These are phyloP conservation scores for Vesta saturnalis DNA, from an alignment of 2,888 invertebrate genomes.

Conservation along the genomic window DNA sequence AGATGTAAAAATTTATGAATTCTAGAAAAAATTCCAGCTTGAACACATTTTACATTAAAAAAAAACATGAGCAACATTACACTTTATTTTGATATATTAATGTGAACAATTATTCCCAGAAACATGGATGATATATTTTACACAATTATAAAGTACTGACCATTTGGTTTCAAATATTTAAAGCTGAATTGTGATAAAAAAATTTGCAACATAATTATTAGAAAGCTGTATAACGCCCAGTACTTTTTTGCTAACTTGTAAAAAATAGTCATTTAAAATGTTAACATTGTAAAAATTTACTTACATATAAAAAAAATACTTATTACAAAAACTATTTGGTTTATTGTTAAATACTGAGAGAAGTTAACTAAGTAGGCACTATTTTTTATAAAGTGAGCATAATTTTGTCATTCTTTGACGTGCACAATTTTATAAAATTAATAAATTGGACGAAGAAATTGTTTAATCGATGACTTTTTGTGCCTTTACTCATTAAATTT, in stretches of 20 bases:
- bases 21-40: too few relatives aligned
- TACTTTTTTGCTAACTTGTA: neutral
- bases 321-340: neutral
- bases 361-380: neutral
- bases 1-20: too few relatives aligned
- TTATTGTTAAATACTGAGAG: neutral
- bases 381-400: too few relatives aligned
- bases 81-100: neutral
- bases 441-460: neutral
- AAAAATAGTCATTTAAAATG: neutral
- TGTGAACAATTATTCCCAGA: neutral
- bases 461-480: neutral
- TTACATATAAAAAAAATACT: neutral
- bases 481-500: neutral
- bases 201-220: neutral
- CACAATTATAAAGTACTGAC: slow-evolving; percentile 11
- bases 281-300: neutral
- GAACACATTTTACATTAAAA: too few relatives aligned
- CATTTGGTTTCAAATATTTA: slow-evolving; percentile 21
- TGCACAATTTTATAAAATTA: neutral
- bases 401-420: neutral
- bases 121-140: neutral
- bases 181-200: slow-evolving; percentile 14
- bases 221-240: neutral
- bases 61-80: neutral